Conservation (phyloP, 2,888 invertebrate genomes). For the Thymelicus acteon region DNA sequence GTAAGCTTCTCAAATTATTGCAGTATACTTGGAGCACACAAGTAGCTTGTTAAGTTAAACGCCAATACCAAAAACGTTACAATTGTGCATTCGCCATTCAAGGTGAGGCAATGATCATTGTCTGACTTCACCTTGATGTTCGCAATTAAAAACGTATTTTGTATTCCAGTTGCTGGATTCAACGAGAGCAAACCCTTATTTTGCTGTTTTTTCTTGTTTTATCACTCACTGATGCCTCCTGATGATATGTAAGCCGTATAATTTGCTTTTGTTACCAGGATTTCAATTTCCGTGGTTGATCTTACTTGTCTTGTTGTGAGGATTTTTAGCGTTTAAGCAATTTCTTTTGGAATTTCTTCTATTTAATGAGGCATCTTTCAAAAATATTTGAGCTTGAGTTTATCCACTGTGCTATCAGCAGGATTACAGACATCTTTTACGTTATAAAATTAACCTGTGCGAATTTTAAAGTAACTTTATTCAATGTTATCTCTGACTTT, state of each 20-base stretch:
- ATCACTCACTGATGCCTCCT: too few relatives aligned
- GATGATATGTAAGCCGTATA: too few relatives aligned
- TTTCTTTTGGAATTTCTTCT: too few relatives aligned
- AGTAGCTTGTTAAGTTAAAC: conserved; percentile 29
- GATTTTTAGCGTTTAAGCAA: too few relatives aligned
- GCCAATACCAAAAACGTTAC: conserved; percentile 34
- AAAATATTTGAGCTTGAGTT: too few relatives aligned
- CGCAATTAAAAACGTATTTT: conserved; percentile 30
- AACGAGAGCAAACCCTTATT: neutral
- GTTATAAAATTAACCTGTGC: neutral
- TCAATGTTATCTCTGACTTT: conserved; percentile 19
- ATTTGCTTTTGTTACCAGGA: too few relatives aligned
- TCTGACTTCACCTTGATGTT: conserved; percentile 34
- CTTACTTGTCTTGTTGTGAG: neutral
- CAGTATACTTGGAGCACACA: conserved; percentile 4
- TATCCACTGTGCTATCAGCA: neutral
- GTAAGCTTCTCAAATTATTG: conserved; percentile 15
- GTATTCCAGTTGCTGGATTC: conserved; percentile 17
- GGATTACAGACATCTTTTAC: neutral
- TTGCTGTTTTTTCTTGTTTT: neutral
- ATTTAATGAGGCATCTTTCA: too few relatives aligned
- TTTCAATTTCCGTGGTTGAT: neutral
- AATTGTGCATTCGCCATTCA: conserved; percentile 34
- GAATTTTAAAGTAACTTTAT: conserved; percentile 3
- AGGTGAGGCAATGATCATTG: conserved; percentile 36